Conservation (phyloP, 2,797 vertebrate species). For the Pogonophryne albipinna region DNA sequence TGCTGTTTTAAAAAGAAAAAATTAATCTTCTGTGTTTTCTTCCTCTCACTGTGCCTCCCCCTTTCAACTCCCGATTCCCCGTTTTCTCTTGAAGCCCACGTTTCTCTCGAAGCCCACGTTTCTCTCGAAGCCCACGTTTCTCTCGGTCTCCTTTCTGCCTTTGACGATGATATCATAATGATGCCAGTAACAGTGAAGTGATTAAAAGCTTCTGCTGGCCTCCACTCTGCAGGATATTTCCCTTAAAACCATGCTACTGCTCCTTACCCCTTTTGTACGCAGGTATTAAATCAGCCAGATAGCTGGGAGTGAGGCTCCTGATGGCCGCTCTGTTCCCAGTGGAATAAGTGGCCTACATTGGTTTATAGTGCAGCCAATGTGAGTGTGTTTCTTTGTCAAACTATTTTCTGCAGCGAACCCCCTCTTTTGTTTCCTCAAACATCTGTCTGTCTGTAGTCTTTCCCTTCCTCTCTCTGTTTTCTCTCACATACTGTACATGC, state of each 20-base stretch:
- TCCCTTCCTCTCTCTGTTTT: background rate
- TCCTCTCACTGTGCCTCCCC: background rate
- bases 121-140: conserved; percentile 24
- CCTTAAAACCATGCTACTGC: conserved; percentile 28
- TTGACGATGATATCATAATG: conserved; percentile 52
- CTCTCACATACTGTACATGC: background rate
- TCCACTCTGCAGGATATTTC: conserved; percentile 45
- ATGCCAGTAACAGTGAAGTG: conserved; percentile 58
- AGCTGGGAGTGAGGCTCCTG: conserved; percentile 66
- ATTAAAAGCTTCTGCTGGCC: conserved; percentile 61
- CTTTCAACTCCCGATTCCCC: conserved; percentile 7
- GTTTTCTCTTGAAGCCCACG: conserved; percentile 27
- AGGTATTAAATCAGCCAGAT: conserved; percentile 62
- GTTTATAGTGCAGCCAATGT: conserved; percentile 71
- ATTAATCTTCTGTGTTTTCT: conserved; percentile 26
- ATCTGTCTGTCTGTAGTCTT: background rate
- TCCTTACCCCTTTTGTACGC: conserved; percentile 59
- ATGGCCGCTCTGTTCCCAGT: conserved; percentile 70
- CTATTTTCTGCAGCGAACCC: conserved; percentile 37
- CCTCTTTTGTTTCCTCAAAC: conserved; percentile 13
- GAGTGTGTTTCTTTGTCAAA: conserved; percentile 45
- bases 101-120: conserved; percentile 39
- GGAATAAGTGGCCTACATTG: conserved; percentile 84
- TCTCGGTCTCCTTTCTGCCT: conserved; percentile 31
- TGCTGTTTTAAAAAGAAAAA: conserved; percentile 1